Conservation (phyloP, 1,140 invertebrate genomes). For the Littorina saxatilis region DNA sequence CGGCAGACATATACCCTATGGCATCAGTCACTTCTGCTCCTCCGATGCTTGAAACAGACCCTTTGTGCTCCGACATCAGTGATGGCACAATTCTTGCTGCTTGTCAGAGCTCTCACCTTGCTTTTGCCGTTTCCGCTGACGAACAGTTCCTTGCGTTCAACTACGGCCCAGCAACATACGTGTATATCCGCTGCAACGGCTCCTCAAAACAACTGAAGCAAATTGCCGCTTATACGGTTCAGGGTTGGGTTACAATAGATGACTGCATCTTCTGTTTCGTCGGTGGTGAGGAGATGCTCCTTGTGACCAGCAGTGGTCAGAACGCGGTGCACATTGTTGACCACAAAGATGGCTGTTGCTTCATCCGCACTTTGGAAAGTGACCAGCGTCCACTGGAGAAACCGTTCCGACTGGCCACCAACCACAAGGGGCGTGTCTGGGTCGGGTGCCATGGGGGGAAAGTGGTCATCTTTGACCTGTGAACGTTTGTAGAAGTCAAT, state of each 20-base stretch:
- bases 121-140: not conserved
- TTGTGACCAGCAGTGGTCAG: not conserved
- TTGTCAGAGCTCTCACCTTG: too few species aligned
- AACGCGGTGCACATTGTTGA: slow-evolving; percentile 21
- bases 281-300: slow-evolving; percentile 13
- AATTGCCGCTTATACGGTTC: not conserved
- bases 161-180: not conserved
- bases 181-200: not conserved
- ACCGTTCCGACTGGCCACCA: slow-evolving; percentile 5
- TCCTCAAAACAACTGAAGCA: not conserved
- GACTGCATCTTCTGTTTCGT: slow-evolving; percentile 5
- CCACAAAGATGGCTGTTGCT: slow-evolving; percentile 26
- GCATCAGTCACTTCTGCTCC: not conserved
- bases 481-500: too few species aligned
- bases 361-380: slow-evolving; percentile 2
- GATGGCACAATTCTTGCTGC: too few species aligned
- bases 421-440: slow-evolving; percentile 17
- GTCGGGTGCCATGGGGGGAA: slow-evolving; percentile 8
- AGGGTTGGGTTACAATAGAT: too few species aligned
- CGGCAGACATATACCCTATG: not conserved
- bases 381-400: not conserved
- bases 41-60: too few species aligned
- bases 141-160: not conserved
- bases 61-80: too few species aligned
- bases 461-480: slow-evolving; percentile 19